Percentiles rank a stretch among this genome's conserved stretches.
phyloP scores from a whole-genome alignment of 1,140 invertebrate genomes.

The Monomorium pharaonis region DNA sequence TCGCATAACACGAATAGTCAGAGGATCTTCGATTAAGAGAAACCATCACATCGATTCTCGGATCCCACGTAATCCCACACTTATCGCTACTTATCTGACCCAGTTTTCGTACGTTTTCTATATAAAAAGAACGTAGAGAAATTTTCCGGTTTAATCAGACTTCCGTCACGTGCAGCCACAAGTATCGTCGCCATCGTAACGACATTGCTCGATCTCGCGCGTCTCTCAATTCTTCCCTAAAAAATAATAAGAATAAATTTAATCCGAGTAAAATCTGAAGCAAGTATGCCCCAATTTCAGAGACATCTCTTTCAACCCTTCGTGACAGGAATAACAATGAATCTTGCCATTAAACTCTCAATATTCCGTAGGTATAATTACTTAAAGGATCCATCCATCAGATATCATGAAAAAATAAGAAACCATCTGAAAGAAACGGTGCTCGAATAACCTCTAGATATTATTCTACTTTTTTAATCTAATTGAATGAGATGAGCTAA shows the following conservation, averaged over 20 bases:
- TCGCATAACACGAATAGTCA: slow-evolving; percentile 12
- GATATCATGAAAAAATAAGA: not conserved
- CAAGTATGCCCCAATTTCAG: slow-evolving; percentile 58
- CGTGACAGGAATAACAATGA: slow-evolving; percentile 65
- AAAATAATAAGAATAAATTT: slow-evolving; percentile 66
- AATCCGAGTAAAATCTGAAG: slow-evolving; percentile 56
- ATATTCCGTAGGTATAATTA: slow-evolving; percentile 52
- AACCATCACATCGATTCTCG: slow-evolving; percentile 10
- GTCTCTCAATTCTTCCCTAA: not conserved
- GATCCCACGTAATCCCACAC: slow-evolving; percentile 5
- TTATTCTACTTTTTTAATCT: not conserved
- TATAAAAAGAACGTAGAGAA: slow-evolving; percentile 22
- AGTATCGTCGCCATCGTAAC: not conserved
- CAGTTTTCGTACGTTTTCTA: slow-evolving; percentile 29
- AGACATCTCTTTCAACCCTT: slow-evolving; percentile 41
- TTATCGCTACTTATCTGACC: slow-evolving; percentile 37
- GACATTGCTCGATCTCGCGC: not conserved
- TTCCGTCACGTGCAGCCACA: slow-evolving; percentile 23
- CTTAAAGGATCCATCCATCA: slow-evolving; percentile 21
- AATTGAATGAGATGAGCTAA: not conserved
- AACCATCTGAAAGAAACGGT: not conserved
- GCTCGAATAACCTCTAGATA: not conserved
- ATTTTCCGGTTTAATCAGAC: slow-evolving; percentile 47
- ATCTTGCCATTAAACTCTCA: slow-evolving; percentile 55
- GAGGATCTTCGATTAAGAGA: slow-evolving; percentile 28